Percentiles rank a stretch among this genome's conserved stretches.
Conservation (phyloP, 2,113 vertebrate genomes). For the Phocoena phocoena region DNA sequence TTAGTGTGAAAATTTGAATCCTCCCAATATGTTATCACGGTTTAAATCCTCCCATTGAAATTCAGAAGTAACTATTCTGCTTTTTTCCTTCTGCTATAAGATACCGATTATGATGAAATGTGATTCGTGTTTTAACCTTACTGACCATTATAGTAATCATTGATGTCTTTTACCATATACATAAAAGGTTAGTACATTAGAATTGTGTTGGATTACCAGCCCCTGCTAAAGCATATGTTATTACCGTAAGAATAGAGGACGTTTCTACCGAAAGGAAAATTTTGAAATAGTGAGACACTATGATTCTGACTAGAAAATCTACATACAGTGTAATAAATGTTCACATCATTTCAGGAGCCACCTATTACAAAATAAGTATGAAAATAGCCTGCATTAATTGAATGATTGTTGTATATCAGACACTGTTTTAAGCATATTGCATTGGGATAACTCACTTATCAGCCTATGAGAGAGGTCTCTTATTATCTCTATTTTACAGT, state of each 20-base stretch:
- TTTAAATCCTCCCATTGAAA: conserved; percentile 74
- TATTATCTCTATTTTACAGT: not conserved
- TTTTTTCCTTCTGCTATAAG: conserved; percentile 60
- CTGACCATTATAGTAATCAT: conserved; percentile 65
- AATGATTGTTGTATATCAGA: not conserved
- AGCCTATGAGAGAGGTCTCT: not conserved
- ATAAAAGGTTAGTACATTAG: conserved; percentile 58
- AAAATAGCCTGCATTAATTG: not conserved
- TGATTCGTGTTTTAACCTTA: conserved; percentile 68
- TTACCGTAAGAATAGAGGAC: conserved; percentile 43
- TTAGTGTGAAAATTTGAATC: conserved; percentile 68
- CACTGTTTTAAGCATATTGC: not conserved
- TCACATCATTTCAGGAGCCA: not conserved
- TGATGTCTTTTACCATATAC: conserved; percentile 67
- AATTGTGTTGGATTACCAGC: conserved; percentile 22
- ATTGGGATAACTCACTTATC: not conserved
- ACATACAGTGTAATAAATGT: not conserved
- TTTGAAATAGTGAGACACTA: conserved; percentile 29
- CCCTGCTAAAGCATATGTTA: conserved; percentile 21
- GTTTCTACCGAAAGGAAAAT: not conserved
- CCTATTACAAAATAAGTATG: not conserved
- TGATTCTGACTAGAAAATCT: not conserved
- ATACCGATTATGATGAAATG: conserved; percentile 71
- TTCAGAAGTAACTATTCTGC: conserved; percentile 66
- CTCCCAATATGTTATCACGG: conserved; percentile 58